A percentile compares a stretch with the other conserved stretches of the same genome.
Evolutionary conservation across 2,888 invertebrate genomes (phyloP).

Genomic region (Ligdia adustata): DNA sequence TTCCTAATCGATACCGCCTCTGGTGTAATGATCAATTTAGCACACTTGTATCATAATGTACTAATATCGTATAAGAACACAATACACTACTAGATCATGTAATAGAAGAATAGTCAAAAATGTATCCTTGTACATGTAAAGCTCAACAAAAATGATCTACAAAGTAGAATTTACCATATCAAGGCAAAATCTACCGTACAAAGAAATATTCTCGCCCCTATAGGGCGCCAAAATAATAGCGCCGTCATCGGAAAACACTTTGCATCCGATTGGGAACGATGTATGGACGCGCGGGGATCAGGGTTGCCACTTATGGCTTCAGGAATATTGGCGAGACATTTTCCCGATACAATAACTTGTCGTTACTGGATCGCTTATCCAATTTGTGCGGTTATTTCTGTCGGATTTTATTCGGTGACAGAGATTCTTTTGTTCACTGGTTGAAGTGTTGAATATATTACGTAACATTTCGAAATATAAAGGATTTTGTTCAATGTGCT

Average conservation of each 20-base stretch:
- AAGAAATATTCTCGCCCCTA: constrained; percentile 7
- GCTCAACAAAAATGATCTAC: not conserved
- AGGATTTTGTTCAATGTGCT: no score
- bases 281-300: constrained; percentile 18
- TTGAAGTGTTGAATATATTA: not conserved
- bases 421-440: not conserved
- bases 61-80: no score
- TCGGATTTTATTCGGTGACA: constrained; percentile 5
- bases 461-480: not conserved
- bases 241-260: constrained; percentile 54
- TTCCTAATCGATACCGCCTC: no score
- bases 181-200: not conserved
- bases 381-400: constrained; percentile 8
- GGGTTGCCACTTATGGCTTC: constrained; percentile 25
- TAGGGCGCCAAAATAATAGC: constrained; percentile 39
- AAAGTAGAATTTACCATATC: not conserved
- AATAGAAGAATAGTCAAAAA: no score
- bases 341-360: constrained; percentile 22
- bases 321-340: constrained; percentile 8
- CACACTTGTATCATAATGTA: no score
- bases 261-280: constrained; percentile 41
- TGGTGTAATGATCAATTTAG: no score
- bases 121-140: no score
- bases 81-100: no score
- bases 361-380: constrained; percentile 14